Conservation (phyloP, 1,140 invertebrate genomes). For the Conus betulinus region DNA sequence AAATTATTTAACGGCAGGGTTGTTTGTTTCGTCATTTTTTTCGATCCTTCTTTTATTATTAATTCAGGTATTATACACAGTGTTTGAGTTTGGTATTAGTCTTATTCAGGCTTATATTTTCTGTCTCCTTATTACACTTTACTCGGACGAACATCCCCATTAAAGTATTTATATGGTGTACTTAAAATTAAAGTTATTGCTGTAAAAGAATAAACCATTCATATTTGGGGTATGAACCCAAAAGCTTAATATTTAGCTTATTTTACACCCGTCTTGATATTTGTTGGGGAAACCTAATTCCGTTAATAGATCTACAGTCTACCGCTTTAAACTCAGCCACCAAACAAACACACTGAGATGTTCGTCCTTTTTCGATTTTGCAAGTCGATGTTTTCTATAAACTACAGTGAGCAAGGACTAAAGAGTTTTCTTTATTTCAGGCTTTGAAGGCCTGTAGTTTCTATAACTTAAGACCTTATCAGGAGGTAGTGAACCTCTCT, state of each 20-base stretch:
- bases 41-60: background rate
- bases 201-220: background rate
- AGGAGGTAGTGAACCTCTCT: constrained; percentile 6
- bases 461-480: constrained; percentile 28
- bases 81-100: constrained; percentile 28
- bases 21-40: background rate
- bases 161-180: background rate
- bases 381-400: no score
- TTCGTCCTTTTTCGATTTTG: no score
- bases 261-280: background rate
- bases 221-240: constrained; percentile 22
- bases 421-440: background rate
- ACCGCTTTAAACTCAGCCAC: no score
- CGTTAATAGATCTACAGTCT: no score
- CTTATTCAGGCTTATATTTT: constrained; percentile 38
- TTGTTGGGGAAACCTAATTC: no score
- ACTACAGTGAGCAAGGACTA: background rate
- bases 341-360: no score
- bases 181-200: background rate
- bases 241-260: constrained; percentile 13
- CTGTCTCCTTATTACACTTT: constrained; percentile 15
- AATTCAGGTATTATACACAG: constrained; percentile 6
- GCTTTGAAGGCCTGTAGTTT: constrained; percentile 39
- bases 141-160: constrained; percentile 7
- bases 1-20: constrained; percentile 59